These are phyloP conservation scores for Cydia splendana DNA, from an alignment of 1,140 invertebrate species.

Conservation along the genomic window DNA sequence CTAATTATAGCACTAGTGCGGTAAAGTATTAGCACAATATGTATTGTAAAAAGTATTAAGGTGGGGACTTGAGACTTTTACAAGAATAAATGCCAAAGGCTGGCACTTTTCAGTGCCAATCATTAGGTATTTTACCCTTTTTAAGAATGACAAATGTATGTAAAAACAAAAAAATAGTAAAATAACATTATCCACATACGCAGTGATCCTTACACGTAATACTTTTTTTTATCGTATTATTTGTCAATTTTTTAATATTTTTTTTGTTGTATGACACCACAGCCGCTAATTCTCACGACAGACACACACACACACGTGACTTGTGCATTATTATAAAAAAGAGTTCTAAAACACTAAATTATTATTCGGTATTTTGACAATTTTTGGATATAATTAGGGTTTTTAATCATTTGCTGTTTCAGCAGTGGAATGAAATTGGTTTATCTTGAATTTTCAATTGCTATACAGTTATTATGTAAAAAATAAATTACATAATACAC, in stretches of 20 bases:
- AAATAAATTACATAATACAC: no score
- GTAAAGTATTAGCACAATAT: no score
- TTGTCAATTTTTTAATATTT: slow-evolving; percentile 71
- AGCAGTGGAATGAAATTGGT: no score
- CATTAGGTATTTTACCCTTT: no score
- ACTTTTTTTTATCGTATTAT: slow-evolving; percentile 77
- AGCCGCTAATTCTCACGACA: slow-evolving; percentile 64
- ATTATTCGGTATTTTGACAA: neutral
- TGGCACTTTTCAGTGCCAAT: no score
- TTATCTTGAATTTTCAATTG: no score
- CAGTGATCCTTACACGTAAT: slow-evolving; percentile 66
- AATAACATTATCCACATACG: slow-evolving; percentile 48
- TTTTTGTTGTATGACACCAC: slow-evolving; percentile 75
- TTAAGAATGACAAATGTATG: neutral
- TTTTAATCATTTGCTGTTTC: slow-evolving; percentile 1
- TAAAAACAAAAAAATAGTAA: slow-evolving; percentile 57
- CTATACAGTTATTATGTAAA: no score
- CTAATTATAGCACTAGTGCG: no score
- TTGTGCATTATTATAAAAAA: slow-evolving; percentile 62
- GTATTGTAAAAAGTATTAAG: no score
- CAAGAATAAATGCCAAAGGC: no score
- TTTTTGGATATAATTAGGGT: neutral
- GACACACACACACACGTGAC: slow-evolving; percentile 55
- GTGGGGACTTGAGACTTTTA: no score
- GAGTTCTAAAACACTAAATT: slow-evolving; percentile 23